Evolutionary conservation across 2,797 vertebrate species (phyloP), one percentile per base, ranked within the genome.

Genomic region (Apogon talboti): DNA sequence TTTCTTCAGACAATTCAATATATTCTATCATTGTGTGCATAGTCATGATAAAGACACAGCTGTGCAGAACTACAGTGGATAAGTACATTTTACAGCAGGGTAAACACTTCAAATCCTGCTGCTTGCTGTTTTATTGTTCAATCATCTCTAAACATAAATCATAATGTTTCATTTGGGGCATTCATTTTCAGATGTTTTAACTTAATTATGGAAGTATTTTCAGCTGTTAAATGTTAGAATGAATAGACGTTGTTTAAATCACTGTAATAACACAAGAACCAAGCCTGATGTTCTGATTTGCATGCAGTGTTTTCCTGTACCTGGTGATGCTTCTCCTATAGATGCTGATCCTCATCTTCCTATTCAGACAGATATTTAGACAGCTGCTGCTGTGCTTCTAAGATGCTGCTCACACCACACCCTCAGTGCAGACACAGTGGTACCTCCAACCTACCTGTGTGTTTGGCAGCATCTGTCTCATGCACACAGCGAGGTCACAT

Each of bases 401-500:
- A 9, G 14, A 15, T 43, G 14, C 41, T 15, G n/a, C n/a, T 14
- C 41, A 43, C 13, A 7, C n/a, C 13, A 43, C 13, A 15, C 13
- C 33, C 9, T 35, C 33, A 35, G 7, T 10, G 33, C 9, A 35
- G 33, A 35, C 41, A 43, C 41, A 5, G 6, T 15, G 41, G 13
- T 43, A n/a, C 41, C 41, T 44, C 54, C 44, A 59, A 21, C 38
- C 56, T 59, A 57, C 70, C 58, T 63, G 64, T 63, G 56, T 59
- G 60, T 57, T 63, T 80, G 74, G 81, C 74, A 79, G 64, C 62
- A 65, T 57, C 51, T 46, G 52, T 48, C 50, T n/a, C 44, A 70
- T 51, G 78, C 67, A 69, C 79, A 74, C 47, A 50, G 76, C 11
- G n/a, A 76, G 74, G 72, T 81, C 81, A 78, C 72, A 66, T 11